A percentile compares a stretch with the other conserved stretches of the same genome.
Evolutionary conservation across 2,888 invertebrate species (phyloP).

Genomic region (Cyaniris semiargus): DNA sequence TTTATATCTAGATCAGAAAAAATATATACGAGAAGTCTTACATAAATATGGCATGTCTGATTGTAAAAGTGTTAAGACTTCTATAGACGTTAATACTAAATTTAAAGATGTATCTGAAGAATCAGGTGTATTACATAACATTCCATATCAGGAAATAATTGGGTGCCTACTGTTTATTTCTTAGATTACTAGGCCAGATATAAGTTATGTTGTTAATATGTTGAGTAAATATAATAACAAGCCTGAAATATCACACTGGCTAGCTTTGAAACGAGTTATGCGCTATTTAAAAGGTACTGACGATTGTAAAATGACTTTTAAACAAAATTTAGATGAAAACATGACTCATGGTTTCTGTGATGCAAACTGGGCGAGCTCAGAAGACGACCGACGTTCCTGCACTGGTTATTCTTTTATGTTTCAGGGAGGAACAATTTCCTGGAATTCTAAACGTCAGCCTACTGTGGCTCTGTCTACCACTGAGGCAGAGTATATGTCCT

Average conservation of each 20-base stretch:
- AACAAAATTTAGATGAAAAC: constrained; percentile 8
- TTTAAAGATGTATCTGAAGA: constrained; percentile 24
- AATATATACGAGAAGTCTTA: constrained; percentile 7
- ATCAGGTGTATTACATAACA: background rate
- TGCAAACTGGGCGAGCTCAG: too few relatives aligned
- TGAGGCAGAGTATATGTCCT: constrained; percentile 46
- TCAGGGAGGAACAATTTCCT: constrained; percentile 40
- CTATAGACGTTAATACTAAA: constrained; percentile 33
- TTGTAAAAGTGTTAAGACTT: constrained; percentile 20
- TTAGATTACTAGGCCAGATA: constrained; percentile 40
- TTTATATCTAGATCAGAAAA: too few relatives aligned
- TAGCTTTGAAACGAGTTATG: constrained; percentile 36
- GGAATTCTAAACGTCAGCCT: constrained; percentile 40
- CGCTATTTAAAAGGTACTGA: constrained; percentile 38
- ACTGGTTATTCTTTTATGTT: constrained; percentile 38
- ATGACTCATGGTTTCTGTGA: too few relatives aligned
- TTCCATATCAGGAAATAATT: constrained; percentile 36
- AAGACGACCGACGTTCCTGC: constrained; percentile 38
- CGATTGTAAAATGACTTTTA: constrained; percentile 35
- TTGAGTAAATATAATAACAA: too few relatives aligned
- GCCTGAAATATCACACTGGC: constrained; percentile 37
- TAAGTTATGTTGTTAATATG: constrained; percentile 34
- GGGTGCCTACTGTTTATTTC: constrained; percentile 38
- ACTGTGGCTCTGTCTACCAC: constrained; percentile 44
- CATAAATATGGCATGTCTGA: constrained; percentile 19